Evolutionary conservation across 2,888 invertebrate genomes (phyloP).

Genomic region (Pristionchus entomophagus): DNA sequence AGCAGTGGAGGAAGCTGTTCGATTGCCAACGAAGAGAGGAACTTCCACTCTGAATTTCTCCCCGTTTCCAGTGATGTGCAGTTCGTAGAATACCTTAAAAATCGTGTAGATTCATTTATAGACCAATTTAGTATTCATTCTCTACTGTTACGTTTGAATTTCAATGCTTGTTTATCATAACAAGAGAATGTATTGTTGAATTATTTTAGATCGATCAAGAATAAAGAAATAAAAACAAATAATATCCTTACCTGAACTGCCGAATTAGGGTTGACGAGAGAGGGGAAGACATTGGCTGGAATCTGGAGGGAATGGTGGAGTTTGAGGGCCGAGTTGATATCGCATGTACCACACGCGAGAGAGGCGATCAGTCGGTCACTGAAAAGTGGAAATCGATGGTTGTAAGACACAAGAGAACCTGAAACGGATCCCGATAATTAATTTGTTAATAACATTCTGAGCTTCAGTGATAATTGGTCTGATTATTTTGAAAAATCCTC

Average conservation of each 20-base stretch:
- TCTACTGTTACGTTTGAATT: too few relatives aligned
- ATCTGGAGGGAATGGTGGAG: slow-evolving; percentile 47
- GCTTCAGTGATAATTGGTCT: too few relatives aligned
- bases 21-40: slow-evolving; percentile 40
- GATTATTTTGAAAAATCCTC: too few relatives aligned
- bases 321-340: slow-evolving; percentile 26
- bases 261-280: slow-evolving; percentile 46
- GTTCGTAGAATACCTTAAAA: slow-evolving; percentile 42
- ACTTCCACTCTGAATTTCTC: slow-evolving; percentile 45
- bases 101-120: not conserved
- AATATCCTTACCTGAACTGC: slow-evolving; percentile 16
- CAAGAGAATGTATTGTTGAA: too few relatives aligned
- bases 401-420: not conserved
- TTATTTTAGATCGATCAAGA: not conserved
- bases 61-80: slow-evolving; percentile 42
- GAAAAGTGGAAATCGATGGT: not conserved
- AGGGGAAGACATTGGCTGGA: slow-evolving; percentile 43
- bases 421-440: too few relatives aligned
- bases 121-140: not conserved
- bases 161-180: too few relatives aligned
- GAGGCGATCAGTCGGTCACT: slow-evolving; percentile 44
- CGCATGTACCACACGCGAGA: slow-evolving; percentile 33
- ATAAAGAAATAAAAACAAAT: not conserved
- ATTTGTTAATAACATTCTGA: too few relatives aligned
- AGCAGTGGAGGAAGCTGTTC: not conserved